Base-by-base conservation (phyloP, 2,888 invertebrate species). In the Sarcophaga variegata region DNA sequence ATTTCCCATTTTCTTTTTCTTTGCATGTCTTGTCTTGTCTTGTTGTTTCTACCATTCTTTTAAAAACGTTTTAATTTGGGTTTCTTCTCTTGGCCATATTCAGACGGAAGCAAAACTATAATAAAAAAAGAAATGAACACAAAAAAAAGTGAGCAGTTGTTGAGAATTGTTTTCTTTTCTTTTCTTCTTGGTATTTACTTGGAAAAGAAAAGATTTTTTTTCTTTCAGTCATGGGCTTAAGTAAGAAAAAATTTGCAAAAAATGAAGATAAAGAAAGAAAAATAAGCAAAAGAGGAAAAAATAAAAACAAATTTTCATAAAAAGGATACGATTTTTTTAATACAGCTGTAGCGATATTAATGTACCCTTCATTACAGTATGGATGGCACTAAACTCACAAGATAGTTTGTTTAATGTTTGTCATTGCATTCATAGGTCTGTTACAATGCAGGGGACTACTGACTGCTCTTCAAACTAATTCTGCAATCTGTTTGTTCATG, bases 41-140 rank as follows among this genome's bases (percentile, higher is more conserved):
- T 72, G 11, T 81, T 77, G 49, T 25, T 79, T 45, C 60, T 60
- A 37, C 59, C 27, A 17, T 47, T 54, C 54, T 14, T 54, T 54
- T 54, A 54, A 54, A 54, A 14, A 54, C 54, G 54, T 54, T 54
- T 54, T 17, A 27, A 67, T 37, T 17, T 17, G 10, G 66, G 45
- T 20, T 78, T 20, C 3, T 6, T n/a, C 54, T 54, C 12, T 20
- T 81, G 62, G 54, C 54, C 54, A 54, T 14, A 54, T 66, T 71
- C 12, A 70, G 72, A 78, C 22, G 60, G 63, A 25, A 76, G 25
- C 27, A 60, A 79, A 63, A 47, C 75, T 72, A 54, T 6, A 72
- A 83, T 80, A 25, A 62, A 47, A 47, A 72, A 80, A 80, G 14
- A 67, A 71, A 85, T 17, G 62, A 37, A 17, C 20, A 69, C 37